Percentiles rank a stretch among this genome's conserved stretches.
These are phyloP conservation scores for Pocillopora damicornis DNA, from an alignment of 64 coral and sea anemone species.

Conservation along the genomic window DNA sequence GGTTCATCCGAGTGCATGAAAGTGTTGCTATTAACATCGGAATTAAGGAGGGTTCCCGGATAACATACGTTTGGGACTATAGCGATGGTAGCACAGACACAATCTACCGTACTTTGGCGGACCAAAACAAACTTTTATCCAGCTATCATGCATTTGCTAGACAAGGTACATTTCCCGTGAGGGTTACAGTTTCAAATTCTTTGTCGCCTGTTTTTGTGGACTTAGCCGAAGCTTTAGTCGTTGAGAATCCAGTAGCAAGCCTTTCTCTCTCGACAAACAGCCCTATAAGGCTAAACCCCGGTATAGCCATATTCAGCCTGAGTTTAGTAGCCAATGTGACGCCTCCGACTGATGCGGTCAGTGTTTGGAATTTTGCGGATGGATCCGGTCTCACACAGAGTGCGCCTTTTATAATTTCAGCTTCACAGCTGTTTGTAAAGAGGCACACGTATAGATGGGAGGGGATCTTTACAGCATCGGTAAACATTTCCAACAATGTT, in stretches of 20 bases:
- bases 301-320: constrained; percentile 34
- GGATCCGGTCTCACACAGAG: neutral
- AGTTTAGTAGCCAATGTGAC: constrained; percentile 7
- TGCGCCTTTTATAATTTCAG: constrained; percentile 17
- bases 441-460: constrained; percentile 31
- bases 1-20: constrained; percentile 67
- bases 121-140: constrained; percentile 11
- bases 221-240: constrained; percentile 38
- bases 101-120: neutral
- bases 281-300: constrained; percentile 53
- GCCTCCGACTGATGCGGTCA: constrained; percentile 50
- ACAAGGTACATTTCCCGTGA: constrained; percentile 56
- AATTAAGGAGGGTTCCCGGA: constrained; percentile 54
- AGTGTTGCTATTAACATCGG: constrained; percentile 47
- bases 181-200: constrained; percentile 63
- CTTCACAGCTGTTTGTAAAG: neutral
- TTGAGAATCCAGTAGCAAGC: constrained; percentile 57
- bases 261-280: constrained; percentile 47
- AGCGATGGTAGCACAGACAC: constrained; percentile 49
- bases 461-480: constrained; percentile 33
- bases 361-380: constrained; percentile 75
- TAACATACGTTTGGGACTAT: constrained; percentile 53
- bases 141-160: constrained; percentile 36
- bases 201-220: constrained; percentile 20
- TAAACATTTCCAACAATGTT: constrained; percentile 79